Evolutionary conservation across 2,888 invertebrate species (phyloP), one percentile per base, ranked within the genome.

Genomic region (Leucozona laternaria): DNA sequence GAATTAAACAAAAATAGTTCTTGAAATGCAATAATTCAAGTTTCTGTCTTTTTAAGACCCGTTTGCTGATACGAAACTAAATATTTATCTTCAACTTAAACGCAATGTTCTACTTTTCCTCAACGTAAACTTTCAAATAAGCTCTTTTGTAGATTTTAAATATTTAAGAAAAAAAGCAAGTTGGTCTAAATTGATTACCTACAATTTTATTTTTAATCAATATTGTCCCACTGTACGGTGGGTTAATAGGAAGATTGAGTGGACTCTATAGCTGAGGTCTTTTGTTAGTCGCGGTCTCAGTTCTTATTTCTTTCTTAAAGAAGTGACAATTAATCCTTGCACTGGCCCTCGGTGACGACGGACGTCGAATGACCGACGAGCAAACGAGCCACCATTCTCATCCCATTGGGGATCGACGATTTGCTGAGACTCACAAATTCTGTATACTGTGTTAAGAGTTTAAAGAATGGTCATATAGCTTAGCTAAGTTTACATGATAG

Each of bases 291-390:
- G 62, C 55, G 57, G 72, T 22, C 28, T 17, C 28, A 34, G 55
- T 43, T 31, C n/a, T n/a, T 7, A 45, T 17, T 45, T 45, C 57
- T 71, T 58, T 20, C 76, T 53, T 66, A 62, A 68, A 60, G 57
- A 82, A 78, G 86, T 86, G 86, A 86, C 86, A 86, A 86, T 86
- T 86, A 86, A 86, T 86, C 86, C 82, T 82, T 64, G 64, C 15
- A 37, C 66, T 75, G 82, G 77, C 81, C 82, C 86, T 79, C 62
- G 48, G 53, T 66, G 58, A 71, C 60, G 31, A 40, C 70, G 2
- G 20, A 13, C 58, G 31, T 28, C 70, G 2, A 13, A 13, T 48
- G 25, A 28, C 58, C 53, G 15, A 53, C 50, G 28, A 53, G 17
- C 71, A 57, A 62, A 40, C 43, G 53, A 57, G n/a, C 50, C 86